Base-by-base conservation (phyloP, 2,888 invertebrate species). In the Eledona agricola region DNA sequence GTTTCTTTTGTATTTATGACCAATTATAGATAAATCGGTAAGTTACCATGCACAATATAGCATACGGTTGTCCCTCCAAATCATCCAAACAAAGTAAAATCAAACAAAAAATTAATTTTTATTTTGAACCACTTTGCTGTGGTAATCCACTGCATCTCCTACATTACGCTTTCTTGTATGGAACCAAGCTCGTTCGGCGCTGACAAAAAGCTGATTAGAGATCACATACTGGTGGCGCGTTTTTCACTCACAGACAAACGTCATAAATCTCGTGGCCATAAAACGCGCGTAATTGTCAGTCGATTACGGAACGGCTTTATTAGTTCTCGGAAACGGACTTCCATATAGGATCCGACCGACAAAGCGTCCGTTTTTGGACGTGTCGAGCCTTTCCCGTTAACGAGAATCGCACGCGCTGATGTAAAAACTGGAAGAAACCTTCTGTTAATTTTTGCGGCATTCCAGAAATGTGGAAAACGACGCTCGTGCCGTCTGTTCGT, bases 401-500 rank as follows among this genome's bases (percentile, higher is more conserved):
- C 31, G 4, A 22, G 43, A 17, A 15, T 13, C 9, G 7, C 19
- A 34, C 34, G 34, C 19, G 17, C 34, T 16, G 13, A 34, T 34
- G 19, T 19, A 19, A 19, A 19, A 4, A 6, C 19, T 4, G n/a
- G 29, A 12, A 6, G 11, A 29, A 13, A 11, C 29, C 10, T 29
- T n/a, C 12, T 11, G 29, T 13, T 32, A 32, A 32, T 32, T 32
- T 32, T 47, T 31, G 32, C 34, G 52, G 56, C 47, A 52, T 55
- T 52, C 22, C 16, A 20, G 43, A 42, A 51, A 54, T 57, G 55
- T 57, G 46, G 54, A 50, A 54, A 54, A 19, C 40, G 31, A 57
- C 63, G 59, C 60, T 57, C 60, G 51, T 59, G 60, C 62, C 65
- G 64, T 65, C 65, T 69, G 66, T 68, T 65, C 62, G 64, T 63